Evolutionary conservation across 1,140 invertebrate species (phyloP), one percentile per base, ranked within the genome.

Genomic region (Prorops nasuta): DNA sequence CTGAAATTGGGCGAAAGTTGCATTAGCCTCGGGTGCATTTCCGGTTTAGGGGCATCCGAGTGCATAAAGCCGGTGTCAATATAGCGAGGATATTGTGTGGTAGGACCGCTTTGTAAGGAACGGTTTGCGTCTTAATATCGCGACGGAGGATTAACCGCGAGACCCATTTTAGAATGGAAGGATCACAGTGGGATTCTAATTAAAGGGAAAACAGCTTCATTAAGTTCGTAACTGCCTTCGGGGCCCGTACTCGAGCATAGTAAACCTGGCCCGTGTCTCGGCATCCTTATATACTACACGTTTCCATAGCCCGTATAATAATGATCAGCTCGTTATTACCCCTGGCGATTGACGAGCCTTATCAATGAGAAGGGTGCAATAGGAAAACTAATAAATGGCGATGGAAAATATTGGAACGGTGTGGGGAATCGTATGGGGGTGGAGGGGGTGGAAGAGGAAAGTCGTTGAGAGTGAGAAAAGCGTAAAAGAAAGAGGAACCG

Each of bases 121-220:
- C 49, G 24, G 19, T 39, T 38, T 49, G 35, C 59, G 64, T 69
- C 66, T 67, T 68, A 66, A 68, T 69, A 69, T 68, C 55, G 55
- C 47, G 58, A 28, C 44, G 50, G 51, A 66, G 57, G 66, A 63
- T 66, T 66, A 67, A 66, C 52, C 45, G 54, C 42, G 51, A 55
- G 56, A 66, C 56, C 49, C 51, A 44, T 44, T 63, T 60, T 60
- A 69, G 65, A 69, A 69, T 69, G 47, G 67, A 47, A 60, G 64
- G 67, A 69, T 69, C 67, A 67, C 51, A 54, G 49, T 65, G 41
- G 63, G 62, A 68, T 69, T 69, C 66, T 69, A 69, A 69, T 69
- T 69, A 69, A 69, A 69, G 62, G 66, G 59, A 69, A 69, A 69
- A 68, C 66, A 67, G 63, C 66, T 69, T 69, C 61, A 62, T 69